Conservation (phyloP, 2,888 invertebrate species). For the Hartigia nigra region DNA sequence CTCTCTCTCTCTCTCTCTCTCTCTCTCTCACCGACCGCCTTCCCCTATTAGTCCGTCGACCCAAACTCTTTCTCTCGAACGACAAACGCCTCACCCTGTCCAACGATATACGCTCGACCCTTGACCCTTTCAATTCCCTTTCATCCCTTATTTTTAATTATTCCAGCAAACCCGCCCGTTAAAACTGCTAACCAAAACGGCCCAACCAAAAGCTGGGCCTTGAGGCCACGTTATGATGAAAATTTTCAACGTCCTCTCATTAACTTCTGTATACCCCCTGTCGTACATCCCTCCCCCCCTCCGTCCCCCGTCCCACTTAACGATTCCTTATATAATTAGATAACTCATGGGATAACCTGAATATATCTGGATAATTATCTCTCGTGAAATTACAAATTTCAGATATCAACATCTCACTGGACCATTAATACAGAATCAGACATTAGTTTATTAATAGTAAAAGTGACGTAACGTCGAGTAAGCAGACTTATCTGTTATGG, state of each 20-base stretch:
- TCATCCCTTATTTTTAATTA: slow-evolving; percentile 50
- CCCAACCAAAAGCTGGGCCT: neutral
- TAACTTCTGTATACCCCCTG: no score
- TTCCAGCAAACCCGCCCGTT: slow-evolving; percentile 36
- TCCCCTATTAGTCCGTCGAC: neutral
- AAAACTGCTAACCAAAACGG: slow-evolving; percentile 6
- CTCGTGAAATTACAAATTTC: neutral
- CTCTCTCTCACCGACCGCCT: neutral
- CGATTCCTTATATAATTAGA: neutral
- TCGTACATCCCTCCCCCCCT: no score
- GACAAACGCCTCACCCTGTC: neutral
- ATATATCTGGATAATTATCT: neutral
- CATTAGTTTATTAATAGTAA: neutral
- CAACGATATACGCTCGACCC: neutral
- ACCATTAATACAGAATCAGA: neutral
- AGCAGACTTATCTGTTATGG: neutral
- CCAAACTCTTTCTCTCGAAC: neutral
- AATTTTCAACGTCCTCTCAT: neutral
- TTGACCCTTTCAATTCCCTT: slow-evolving; percentile 41
- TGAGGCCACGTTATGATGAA: neutral
- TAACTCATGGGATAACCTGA: neutral
- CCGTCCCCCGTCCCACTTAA: no score
- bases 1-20: no score
- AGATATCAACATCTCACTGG: neutral
- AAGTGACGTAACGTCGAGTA: neutral